phyloP scores from a whole-genome alignment of 2,888 invertebrate species.

The Onthophagus sagittarius region DNA sequence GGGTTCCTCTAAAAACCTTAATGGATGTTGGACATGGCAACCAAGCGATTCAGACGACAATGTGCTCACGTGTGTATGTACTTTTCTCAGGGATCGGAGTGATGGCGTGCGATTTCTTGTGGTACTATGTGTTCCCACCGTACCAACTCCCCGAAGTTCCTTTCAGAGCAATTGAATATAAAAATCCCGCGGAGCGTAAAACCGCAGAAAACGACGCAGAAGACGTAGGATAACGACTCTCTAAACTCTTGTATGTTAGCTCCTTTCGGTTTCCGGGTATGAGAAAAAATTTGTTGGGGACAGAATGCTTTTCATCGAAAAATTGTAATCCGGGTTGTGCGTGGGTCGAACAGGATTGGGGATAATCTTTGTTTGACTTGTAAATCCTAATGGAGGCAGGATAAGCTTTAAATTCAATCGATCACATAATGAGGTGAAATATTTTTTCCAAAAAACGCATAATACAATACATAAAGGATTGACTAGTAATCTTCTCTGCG shows the following conservation, averaged over 20 bases:
- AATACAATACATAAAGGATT: too few species aligned
- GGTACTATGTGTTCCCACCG: not conserved
- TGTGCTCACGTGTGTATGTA: not conserved
- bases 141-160: not conserved
- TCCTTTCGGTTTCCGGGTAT: not conserved
- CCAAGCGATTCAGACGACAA: not conserved
- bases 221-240: not conserved
- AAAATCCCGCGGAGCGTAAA: not conserved
- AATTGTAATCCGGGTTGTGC: not conserved
- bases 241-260: not conserved
- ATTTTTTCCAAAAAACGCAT: not conserved
- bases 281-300: not conserved
- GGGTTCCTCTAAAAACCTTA: not conserved
- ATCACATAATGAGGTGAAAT: not conserved
- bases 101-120: not conserved
- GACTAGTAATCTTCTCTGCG: not conserved
- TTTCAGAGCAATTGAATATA: not conserved
- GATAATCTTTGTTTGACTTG: not conserved
- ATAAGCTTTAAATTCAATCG: not conserved
- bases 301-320: not conserved
- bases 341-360: not conserved
- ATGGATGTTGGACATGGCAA: not conserved
- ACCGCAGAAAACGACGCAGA: not conserved
- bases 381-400: not conserved
- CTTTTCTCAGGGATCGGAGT: not conserved